Percentiles rank a stretch among this genome's conserved stretches.
Conservation (phyloP, 2,113 vertebrate genomes). For the Hippocampus barbouri region DNA sequence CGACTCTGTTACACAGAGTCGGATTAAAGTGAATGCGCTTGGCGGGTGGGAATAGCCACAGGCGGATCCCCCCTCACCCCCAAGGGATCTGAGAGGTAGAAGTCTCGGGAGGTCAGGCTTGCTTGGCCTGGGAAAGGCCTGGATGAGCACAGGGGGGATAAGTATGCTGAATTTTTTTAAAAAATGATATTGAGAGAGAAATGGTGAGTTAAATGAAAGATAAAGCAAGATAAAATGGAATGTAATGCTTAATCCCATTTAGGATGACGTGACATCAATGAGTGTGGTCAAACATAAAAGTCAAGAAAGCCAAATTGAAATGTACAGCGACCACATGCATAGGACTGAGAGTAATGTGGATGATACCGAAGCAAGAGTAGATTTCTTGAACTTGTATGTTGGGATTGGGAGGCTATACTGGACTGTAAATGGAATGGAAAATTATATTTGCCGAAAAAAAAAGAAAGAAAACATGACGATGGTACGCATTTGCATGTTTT, state of each 20-base stretch:
- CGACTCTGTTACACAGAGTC: conserved; percentile 43
- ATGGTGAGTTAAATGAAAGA: conserved; percentile 17
- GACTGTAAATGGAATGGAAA: conserved; percentile 78
- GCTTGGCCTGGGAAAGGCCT: conserved; percentile 69
- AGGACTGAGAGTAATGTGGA: too few species aligned
- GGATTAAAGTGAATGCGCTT: conserved; percentile 63
- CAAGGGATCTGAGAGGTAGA: conserved; percentile 63
- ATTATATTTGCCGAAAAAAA: conserved; percentile 49
- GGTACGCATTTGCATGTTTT: conserved; percentile 51
- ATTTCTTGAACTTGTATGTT: conserved; percentile 7
- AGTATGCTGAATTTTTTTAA: not conserved
- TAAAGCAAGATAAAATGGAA: not conserved
- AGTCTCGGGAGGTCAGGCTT: conserved; percentile 61
- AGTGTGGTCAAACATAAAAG: not conserved
- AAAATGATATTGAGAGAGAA: conserved; percentile 11
- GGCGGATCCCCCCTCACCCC: conserved; percentile 31
- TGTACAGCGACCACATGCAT: too few species aligned
- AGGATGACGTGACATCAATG: not conserved
- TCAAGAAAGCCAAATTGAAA: not conserved
- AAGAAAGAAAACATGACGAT: conserved; percentile 36
- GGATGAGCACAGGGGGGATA: conserved; percentile 39
- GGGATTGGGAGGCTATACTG: conserved; percentile 21
- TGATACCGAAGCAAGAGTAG: not conserved
- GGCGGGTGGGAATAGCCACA: conserved; percentile 59
- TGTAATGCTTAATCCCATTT: not conserved